phyloP scores from a whole-genome alignment of 64 coral and sea anemone genomes.

The Stylophora pistillata region DNA sequence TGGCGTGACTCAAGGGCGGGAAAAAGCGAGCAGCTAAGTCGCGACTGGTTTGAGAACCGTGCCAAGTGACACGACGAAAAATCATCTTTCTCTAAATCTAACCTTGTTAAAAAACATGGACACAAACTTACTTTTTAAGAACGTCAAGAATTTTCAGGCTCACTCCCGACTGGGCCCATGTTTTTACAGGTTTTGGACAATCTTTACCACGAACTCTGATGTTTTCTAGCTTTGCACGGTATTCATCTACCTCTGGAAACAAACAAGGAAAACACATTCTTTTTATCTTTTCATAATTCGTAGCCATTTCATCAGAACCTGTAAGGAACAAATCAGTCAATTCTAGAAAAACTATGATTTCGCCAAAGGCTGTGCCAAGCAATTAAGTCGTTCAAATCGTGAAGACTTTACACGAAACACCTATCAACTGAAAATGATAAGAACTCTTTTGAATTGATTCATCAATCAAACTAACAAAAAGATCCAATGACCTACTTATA shows the following conservation, averaged over 20 bases:
- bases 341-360: too few relatives aligned
- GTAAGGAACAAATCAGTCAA: too few relatives aligned
- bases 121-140: slow-evolving; percentile 59
- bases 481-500: background rate
- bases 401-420: too few relatives aligned
- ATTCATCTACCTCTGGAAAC: slow-evolving; percentile 52
- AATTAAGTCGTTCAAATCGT: too few relatives aligned
- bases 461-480: too few relatives aligned
- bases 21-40: too few relatives aligned
- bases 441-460: too few relatives aligned
- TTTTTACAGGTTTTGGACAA: slow-evolving; percentile 72
- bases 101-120: background rate
- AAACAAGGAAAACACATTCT: background rate
- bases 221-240: slow-evolving; percentile 40
- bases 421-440: background rate
- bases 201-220: slow-evolving; percentile 69
- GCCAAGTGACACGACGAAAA: background rate
- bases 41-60: background rate
- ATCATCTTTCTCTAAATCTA: background rate
- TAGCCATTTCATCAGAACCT: too few relatives aligned
- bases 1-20: too few relatives aligned
- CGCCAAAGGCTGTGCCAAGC: too few relatives aligned
- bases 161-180: slow-evolving; percentile 75
- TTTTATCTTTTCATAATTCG: too few relatives aligned
- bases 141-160: slow-evolving; percentile 67